These are phyloP conservation scores for Phoenicopterus ruber DNA, from an alignment of 2,113 vertebrate genomes.

Conservation along the genomic window DNA sequence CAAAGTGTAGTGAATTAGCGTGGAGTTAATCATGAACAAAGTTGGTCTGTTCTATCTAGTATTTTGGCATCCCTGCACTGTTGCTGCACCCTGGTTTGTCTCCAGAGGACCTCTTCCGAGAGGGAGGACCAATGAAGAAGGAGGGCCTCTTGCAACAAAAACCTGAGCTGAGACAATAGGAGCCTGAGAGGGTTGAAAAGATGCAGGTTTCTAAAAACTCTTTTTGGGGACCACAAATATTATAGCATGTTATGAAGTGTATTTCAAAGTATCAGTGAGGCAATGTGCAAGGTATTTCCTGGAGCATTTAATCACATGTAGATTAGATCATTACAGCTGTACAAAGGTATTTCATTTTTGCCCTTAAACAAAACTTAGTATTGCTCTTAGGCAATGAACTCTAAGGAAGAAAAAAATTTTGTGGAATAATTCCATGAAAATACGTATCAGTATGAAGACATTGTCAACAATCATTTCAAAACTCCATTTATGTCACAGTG, in stretches of 20 bases:
- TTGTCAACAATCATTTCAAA: constrained; percentile 12
- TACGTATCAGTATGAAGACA: not conserved
- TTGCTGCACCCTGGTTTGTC: not conserved
- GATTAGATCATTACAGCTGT: constrained; percentile 18
- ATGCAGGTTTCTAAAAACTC: not conserved
- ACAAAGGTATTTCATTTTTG: not conserved
- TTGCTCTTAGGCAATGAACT: not conserved
- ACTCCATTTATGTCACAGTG: constrained; percentile 15
- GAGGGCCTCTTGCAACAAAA: not conserved
- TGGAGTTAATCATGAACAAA: not conserved
- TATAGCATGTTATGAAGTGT: not conserved
- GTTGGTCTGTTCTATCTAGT: not conserved
- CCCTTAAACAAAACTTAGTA: not conserved
- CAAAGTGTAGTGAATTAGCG: not conserved
- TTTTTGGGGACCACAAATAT: not conserved
- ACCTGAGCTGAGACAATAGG: not conserved
- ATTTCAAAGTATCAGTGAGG: not conserved
- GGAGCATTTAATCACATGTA: not conserved
- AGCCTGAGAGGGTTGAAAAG: not conserved
- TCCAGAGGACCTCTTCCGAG: too few relatives aligned
- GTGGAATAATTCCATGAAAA: not conserved
- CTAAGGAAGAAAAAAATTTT: not conserved
- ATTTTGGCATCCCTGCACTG: not conserved
- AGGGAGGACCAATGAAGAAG: not conserved
- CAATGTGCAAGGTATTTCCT: not conserved